A percentile compares a stretch with the other conserved stretches of the same genome.
Conservation (phyloP, 2,797 vertebrate species). For the Vireo griseus region DNA sequence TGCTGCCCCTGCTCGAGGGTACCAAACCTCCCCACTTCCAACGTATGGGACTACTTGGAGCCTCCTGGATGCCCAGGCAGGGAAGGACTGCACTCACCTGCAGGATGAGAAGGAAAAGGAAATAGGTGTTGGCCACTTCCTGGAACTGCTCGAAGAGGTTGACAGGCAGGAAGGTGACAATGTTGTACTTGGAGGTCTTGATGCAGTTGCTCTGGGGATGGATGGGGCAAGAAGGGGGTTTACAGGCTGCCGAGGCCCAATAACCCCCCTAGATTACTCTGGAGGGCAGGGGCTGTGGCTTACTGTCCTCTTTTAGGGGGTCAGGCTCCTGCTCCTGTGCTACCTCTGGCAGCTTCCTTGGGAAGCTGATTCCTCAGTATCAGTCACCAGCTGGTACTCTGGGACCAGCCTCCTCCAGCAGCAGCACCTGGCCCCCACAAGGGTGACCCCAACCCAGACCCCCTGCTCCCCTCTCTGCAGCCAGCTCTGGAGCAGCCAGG, state of each 20-base stretch:
- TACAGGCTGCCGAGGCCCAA: fast-evolving
- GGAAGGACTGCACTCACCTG: constrained; percentile 77
- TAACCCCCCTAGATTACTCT: background rate
- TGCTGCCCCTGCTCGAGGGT: fast-evolving
- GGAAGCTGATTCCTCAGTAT: background rate
- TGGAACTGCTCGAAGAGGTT: constrained; percentile 98
- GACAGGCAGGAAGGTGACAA: constrained; percentile 92
- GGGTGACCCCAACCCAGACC: background rate
- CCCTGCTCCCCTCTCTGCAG: background rate
- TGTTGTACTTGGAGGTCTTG: constrained; percentile 94
- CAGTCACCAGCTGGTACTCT: background rate
- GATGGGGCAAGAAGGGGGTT: background rate
- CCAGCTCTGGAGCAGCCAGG: background rate
- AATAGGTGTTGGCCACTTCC: constrained; percentile 97
- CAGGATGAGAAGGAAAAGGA: constrained; percentile 94
- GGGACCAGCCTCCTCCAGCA: background rate
- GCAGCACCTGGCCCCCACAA: background rate
- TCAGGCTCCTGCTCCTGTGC: background rate
- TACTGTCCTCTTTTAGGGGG: background rate
- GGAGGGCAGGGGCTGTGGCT: background rate
- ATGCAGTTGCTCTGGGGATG: constrained; percentile 88
- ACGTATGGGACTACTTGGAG: background rate
- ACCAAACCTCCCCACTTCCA: background rate
- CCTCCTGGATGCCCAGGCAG: background rate
- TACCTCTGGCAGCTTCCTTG: background rate